These are phyloP conservation scores for Acronicta leporina DNA, from an alignment of 2,888 invertebrate species.

Conservation along the genomic window DNA sequence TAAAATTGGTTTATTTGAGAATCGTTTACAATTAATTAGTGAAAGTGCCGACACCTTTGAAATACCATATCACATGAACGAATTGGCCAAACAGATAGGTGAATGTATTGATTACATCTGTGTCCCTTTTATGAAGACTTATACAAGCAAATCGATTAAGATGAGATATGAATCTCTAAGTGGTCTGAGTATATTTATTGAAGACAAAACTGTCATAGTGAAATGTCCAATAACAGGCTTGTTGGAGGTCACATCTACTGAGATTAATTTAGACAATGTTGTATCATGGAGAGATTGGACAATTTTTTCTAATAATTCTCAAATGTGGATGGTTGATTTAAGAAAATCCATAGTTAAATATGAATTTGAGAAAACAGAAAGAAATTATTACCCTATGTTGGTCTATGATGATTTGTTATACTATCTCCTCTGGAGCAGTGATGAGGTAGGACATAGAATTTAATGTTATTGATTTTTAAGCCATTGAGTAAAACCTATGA, in stretches of 20 bases:
- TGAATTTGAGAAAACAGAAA: conserved; percentile 66
- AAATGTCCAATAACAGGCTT: conserved; percentile 75
- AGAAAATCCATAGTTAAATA: conserved; percentile 63
- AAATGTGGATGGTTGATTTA: conserved; percentile 76
- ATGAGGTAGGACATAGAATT: conserved; percentile 68
- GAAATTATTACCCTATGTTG: conserved; percentile 69
- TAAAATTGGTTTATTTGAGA: conserved; percentile 58
- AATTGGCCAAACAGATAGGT: conserved; percentile 62
- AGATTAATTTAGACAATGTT: conserved; percentile 59
- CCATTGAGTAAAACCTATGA: neutral
- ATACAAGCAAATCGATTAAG: conserved; percentile 28
- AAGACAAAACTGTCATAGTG: conserved; percentile 59
- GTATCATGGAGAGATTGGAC: conserved; percentile 70
- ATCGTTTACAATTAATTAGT: conserved; percentile 69
- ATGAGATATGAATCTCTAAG: conserved; percentile 38
- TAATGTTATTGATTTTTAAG: neutral
- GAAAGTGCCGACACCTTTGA: conserved; percentile 75
- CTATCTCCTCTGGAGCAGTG: conserved; percentile 68
- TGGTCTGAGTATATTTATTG: conserved; percentile 66
- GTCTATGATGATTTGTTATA: conserved; percentile 72
- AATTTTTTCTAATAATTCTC: conserved; percentile 64
- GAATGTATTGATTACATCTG: conserved; percentile 59
- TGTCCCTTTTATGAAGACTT: conserved; percentile 65
- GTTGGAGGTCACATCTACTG: conserved; percentile 59
- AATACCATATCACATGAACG: conserved; percentile 58